A percentile compares a stretch with the other conserved stretches of the same genome.
phyloP scores from a whole-genome alignment of 2,888 invertebrate genomes.

The Pristionchus exspectatus region DNA sequence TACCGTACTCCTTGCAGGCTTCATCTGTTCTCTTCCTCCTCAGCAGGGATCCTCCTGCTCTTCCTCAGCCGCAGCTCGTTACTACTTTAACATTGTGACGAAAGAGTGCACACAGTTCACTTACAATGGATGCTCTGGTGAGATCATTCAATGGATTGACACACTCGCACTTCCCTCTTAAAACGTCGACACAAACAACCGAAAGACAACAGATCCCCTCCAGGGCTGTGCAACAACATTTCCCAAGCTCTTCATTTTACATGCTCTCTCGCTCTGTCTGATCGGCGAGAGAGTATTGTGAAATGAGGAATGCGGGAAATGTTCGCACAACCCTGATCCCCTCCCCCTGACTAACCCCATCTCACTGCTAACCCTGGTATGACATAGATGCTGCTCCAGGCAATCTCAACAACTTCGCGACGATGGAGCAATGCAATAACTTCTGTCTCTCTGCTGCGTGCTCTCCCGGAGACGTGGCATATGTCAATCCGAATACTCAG shows the following conservation, averaged over 20 bases:
- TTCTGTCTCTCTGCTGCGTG: conserved; percentile 78
- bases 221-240: background rate
- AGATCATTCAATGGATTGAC: conserved; percentile 46
- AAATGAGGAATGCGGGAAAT: no score
- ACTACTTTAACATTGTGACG: conserved; percentile 71
- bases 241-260: no score
- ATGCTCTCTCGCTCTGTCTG: no score
- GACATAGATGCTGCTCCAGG: conserved; percentile 56
- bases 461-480: conserved; percentile 74
- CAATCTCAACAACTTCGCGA: conserved; percentile 77
- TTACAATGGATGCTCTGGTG: conserved; percentile 71
- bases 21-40: conserved; percentile 78
- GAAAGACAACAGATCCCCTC: background rate
- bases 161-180: conserved; percentile 59
- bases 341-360: background rate
- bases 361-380: background rate
- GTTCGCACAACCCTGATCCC: background rate
- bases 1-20: conserved; percentile 61
- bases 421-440: conserved; percentile 77
- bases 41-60: conserved; percentile 76
- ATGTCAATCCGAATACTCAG: conserved; percentile 77
- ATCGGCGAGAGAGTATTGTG: no score
- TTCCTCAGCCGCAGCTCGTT: conserved; percentile 75
- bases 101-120: conserved; percentile 76
- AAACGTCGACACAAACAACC: conserved; percentile 60